Evolutionary conservation across 2,797 vertebrate genomes (phyloP), one percentile per base, ranked within the genome.

Genomic region (Oryzias sinensis): DNA sequence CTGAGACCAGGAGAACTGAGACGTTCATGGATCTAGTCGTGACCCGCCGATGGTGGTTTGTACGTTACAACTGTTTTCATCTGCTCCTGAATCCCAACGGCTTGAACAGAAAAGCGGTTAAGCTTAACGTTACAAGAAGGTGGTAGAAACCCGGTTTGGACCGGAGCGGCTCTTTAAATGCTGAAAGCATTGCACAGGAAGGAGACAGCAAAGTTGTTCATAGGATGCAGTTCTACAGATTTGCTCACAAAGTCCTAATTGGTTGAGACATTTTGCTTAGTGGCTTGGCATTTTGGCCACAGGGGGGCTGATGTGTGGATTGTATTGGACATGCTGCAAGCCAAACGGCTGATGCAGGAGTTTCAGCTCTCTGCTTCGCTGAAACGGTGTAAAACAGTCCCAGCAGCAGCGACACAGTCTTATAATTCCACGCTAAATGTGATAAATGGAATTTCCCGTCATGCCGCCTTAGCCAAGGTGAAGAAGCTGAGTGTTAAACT

Each of bases 211-310:
- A 58, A 53, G 40, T 52, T 62, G 6, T 14, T 77, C 63, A 65
- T 74, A 74, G 75, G 65, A 82, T 68, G 58, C 57, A 62, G 81
- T 82, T 81, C 73, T 65, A 65, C 77, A 76, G 72, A 72, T 78
- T 72, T 77, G 58, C 62, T 76, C 52, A 53, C 56, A 59, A 77
- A 63, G 76, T 61, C 76, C 65, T 80, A 83, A 89, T 91, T 82
- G 87, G 76, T 71, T 74, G 66, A 77, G 87, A 85, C 88, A 81
- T 87, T 87, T 76, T 86, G 82, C 87, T 88, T 85, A 77, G 87
- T 86, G 84, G 83, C 77, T 70, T 80, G 73, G 78, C 80, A 82
- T 83, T 80, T 82, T 74, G 72, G 77, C 87, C 86, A 86, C 76
- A 77, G 86, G 85, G 81, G 82, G 77, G 59, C 65, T 86, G 78